A percentile compares a stretch with the other conserved stretches of the same genome.
Evolutionary conservation across 1,140 invertebrate genomes (phyloP).

Genomic region (Conus betulinus): DNA sequence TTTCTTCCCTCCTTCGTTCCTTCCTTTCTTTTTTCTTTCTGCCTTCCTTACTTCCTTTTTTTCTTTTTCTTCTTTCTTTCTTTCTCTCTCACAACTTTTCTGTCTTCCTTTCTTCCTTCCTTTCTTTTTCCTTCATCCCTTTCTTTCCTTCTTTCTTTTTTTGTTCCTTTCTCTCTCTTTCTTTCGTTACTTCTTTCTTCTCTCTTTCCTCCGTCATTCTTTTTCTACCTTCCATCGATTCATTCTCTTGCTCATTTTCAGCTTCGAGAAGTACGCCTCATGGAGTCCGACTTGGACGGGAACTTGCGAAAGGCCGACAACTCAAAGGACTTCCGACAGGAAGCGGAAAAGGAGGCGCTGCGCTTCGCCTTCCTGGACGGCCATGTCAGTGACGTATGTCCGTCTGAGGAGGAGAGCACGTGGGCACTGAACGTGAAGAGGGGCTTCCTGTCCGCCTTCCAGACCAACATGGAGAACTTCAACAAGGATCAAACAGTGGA

Average conservation of each 20-base stretch:
- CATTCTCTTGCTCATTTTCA: constrained; percentile 12
- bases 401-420: constrained; percentile 79
- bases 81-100: too few relatives aligned
- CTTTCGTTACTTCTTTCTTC: too few relatives aligned
- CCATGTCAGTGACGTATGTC: constrained; percentile 74
- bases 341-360: constrained; percentile 75
- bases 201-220: neutral
- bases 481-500: constrained; percentile 83
- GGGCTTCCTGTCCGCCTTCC: constrained; percentile 88
- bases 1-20: too few relatives aligned
- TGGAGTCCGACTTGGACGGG: constrained; percentile 37
- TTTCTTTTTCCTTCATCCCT: too few relatives aligned
- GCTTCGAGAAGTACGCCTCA: constrained; percentile 47
- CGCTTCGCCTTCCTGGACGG: constrained; percentile 77
- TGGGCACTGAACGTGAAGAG: constrained; percentile 92
- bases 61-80: too few relatives aligned
- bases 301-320: neutral
- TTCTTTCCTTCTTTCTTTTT: neutral
- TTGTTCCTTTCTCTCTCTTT: neutral
- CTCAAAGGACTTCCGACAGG: constrained; percentile 34
- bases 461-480: constrained; percentile 90
- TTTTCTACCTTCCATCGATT: neutral
- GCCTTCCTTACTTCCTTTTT: too few relatives aligned
- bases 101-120: too few relatives aligned
- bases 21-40: too few relatives aligned